Percentiles rank a stretch among this genome's conserved stretches.
Evolutionary conservation across 2,113 vertebrate species (phyloP).

Genomic region (Microtus montanus): DNA sequence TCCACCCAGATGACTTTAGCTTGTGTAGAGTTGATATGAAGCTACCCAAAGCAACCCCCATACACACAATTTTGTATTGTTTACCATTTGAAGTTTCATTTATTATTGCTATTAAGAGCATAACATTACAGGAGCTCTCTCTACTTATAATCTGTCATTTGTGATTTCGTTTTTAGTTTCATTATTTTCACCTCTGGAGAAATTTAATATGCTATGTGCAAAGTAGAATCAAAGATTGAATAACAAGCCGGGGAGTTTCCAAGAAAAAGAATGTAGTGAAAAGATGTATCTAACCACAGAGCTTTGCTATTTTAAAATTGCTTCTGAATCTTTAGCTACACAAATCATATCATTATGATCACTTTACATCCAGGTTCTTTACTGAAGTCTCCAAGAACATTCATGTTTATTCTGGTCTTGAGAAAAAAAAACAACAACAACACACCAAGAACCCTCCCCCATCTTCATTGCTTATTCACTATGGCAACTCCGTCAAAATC

Average conservation of each 20-base stretch:
- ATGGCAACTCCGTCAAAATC: background rate
- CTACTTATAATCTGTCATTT: background rate
- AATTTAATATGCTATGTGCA: background rate
- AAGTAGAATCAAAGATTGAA: background rate
- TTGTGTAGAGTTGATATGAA: background rate
- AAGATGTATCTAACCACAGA: background rate
- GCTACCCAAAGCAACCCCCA: background rate
- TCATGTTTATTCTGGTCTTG: background rate
- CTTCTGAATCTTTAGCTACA: background rate
- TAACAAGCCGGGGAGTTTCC: background rate
- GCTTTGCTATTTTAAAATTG: background rate
- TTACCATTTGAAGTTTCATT: background rate
- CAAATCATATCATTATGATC: background rate
- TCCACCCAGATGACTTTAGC: background rate
- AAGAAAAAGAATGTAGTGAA: background rate
- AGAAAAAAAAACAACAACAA: background rate
- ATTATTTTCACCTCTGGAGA: background rate
- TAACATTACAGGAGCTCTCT: background rate
- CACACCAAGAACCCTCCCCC: background rate
- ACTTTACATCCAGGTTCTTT: background rate
- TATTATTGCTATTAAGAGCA: background rate
- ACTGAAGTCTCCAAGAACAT: background rate
- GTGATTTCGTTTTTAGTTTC: background rate
- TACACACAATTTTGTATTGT: background rate
- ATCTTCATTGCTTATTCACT: background rate